Base-by-base conservation (phyloP, 2,113 vertebrate genomes). In the Tachuris rubrigastra region DNA sequence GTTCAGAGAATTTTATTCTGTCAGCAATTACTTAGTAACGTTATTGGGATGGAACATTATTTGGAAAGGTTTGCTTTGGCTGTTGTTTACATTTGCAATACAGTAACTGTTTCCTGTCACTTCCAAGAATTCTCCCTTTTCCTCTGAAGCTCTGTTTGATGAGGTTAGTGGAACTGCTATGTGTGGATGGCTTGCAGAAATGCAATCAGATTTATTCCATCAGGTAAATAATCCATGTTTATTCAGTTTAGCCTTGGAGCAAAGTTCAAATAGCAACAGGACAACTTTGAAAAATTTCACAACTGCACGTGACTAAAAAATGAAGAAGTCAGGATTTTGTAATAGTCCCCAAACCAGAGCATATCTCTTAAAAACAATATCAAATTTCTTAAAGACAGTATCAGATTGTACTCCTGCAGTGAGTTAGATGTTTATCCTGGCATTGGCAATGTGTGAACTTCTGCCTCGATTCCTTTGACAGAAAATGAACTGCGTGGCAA, bases 401-500 rank as follows among this genome's bases (percentile, higher is more conserved):
- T 59, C 37, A 80, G 39, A 15, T 35, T 10, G 30, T 55, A 22
- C 21, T 30, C 53, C 67, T 73, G 79, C 39, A 74, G 73, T 15
- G 76, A 83, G 47, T 72, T 44, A 71, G 47, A 58, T 79, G 78
- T 60, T 91, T 62, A 52, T 85, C 42, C 31, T 85, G 21, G 41
- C 76, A 53, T 37, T 86, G 73, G 49, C 60, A 84, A 35, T 23
- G 68, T 84, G 49, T 91, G 65, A 95, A 58, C 33, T 62, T 37
- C 56, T 89, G n/a, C 74, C 75, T 69, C 81, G 37, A 23, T 89
- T 90, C 65, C 87, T 90, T 85, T 65, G 31, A 18, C 49, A 99
- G 99, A 99, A 95, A 75, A 94, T 55, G 98, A 97, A 67, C 98
- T 99, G 69, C 97, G 94, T n/a, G 98, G 98, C 53, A 98, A 98